phyloP scores from a whole-genome alignment of 2,888 invertebrate species.

The Drosophila incognita region DNA sequence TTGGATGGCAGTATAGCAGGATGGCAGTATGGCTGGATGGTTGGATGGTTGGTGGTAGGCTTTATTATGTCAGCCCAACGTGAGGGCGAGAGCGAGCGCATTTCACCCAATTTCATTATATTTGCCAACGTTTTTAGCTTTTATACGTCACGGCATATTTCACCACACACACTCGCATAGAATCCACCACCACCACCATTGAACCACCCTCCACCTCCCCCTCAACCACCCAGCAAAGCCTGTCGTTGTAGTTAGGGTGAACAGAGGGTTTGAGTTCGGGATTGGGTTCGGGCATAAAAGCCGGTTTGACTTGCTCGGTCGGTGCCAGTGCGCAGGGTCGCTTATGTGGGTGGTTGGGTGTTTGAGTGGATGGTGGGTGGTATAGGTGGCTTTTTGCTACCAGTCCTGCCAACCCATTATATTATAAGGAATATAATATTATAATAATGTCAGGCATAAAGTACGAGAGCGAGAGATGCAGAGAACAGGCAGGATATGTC shows the following conservation, averaged over 20 bases:
- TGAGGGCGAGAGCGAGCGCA: constrained; percentile 51
- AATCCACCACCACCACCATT: constrained; percentile 41
- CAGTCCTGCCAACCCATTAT: constrained; percentile 79
- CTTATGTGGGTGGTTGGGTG: constrained; percentile 40
- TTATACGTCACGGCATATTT: constrained; percentile 82
- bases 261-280: constrained; percentile 10
- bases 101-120: constrained; percentile 83
- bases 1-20: constrained; percentile 5
- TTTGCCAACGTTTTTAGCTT: constrained; percentile 82
- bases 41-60: constrained; percentile 59
- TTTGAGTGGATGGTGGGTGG: constrained; percentile 8
- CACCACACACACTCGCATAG: constrained; percentile 67
- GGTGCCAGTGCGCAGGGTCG: constrained; percentile 73
- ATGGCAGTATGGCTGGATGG: neutral
- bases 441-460: constrained; percentile 82
- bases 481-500: constrained; percentile 27
- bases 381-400: constrained; percentile 62
- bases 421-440: constrained; percentile 82
- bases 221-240: constrained; percentile 3
- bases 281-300: constrained; percentile 63
- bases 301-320: constrained; percentile 57
- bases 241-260: constrained; percentile 8
- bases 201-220: neutral
- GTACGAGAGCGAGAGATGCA: constrained; percentile 56
- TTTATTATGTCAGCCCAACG: constrained; percentile 79